These are phyloP conservation scores for Chesias legatella DNA, from an alignment of 2,888 invertebrate genomes.

Conservation along the genomic window DNA sequence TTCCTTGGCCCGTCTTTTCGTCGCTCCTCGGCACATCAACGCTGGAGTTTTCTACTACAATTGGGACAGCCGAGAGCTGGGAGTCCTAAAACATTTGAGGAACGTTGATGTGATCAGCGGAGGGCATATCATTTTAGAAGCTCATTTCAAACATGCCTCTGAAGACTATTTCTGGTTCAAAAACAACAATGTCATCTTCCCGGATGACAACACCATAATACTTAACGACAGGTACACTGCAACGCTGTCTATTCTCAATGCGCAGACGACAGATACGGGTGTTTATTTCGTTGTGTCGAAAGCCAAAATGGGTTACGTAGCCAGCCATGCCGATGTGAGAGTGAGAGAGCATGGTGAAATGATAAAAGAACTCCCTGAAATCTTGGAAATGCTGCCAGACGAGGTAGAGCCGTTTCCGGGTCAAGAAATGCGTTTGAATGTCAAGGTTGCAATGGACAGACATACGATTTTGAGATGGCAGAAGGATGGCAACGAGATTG, in stretches of 20 bases:
- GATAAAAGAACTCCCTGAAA: slow-evolving; percentile 10
- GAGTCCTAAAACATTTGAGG: slow-evolving; percentile 25
- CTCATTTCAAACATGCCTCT: slow-evolving; percentile 18
- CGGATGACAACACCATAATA: slow-evolving; percentile 26
- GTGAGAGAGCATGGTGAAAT: slow-evolving; percentile 21
- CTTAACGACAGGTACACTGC: slow-evolving; percentile 14
- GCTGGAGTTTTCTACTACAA: slow-evolving; percentile 9
- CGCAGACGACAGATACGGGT: slow-evolving; percentile 34
- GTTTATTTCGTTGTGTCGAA: slow-evolving; percentile 35
- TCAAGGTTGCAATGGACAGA: slow-evolving; percentile 27
- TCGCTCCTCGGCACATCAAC: slow-evolving; percentile 15
- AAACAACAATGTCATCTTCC: slow-evolving; percentile 26
- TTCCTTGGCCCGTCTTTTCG: slow-evolving; percentile 32
- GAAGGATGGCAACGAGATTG: slow-evolving; percentile 23
- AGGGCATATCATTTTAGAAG: slow-evolving; percentile 28
- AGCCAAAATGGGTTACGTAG: slow-evolving; percentile 30
- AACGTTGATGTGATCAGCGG: slow-evolving; percentile 27
- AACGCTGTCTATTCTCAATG: slow-evolving; percentile 23
- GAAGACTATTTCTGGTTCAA: slow-evolving; percentile 33
- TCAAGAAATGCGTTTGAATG: slow-evolving; percentile 32
- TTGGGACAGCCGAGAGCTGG: slow-evolving; percentile 1
- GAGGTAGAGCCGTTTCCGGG: slow-evolving; percentile 29
- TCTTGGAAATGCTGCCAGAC: slow-evolving; percentile 33
- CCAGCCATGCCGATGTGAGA: slow-evolving; percentile 34
- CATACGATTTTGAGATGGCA: slow-evolving; percentile 30